Base-by-base conservation (phyloP, 2,888 invertebrate species). In the Netelia melanura region DNA sequence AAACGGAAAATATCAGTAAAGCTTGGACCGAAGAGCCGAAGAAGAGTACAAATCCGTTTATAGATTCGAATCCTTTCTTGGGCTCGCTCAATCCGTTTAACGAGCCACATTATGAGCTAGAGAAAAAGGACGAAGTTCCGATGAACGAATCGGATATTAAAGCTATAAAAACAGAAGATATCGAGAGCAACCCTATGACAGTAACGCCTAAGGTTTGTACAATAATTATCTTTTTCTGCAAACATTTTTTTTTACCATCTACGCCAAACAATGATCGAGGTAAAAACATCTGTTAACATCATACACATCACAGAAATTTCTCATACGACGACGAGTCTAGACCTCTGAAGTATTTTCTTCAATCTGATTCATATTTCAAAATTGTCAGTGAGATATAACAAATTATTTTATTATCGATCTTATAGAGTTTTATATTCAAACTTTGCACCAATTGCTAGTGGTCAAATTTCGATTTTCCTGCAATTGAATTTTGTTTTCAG, bases 41-140 rank as follows among this genome's bases (percentile, higher is more conserved):
- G 87, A 89, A 87, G 92, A 93, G 92, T 82, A 94, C 94, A 17
- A 95, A 95, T 92, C 95, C 95, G 17, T 95, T 95, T 84, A 94
- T 94, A 65, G 94, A 94, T 82, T 93, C 94, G 23, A 94, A 94
- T 89, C 94, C 94, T 38, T 93, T 94, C 82, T 91, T 94, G 85
- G 94, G 94, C 9, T 90, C 94, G 87, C 91, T 94, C 17, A 93
- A 94, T 87, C 92, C 94, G 52, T 93, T 94, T 81, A 90, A 92
- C 85, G 91, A 93, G 78, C 86, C 91, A 52, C 90, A 90, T 75
- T 84, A 88, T 64, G 80, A 76, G 48, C 82, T 83, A 44, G 89
- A 88, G 38, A 87, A 84, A 43, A 87, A 86, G 21, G 83, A 86
- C 54, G 83, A 82, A 52, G 90, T 84, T 68, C 52, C 52, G 88